Conservation (phyloP, 2,113 vertebrate genomes). For the Ceuthmochares aereus region DNA sequence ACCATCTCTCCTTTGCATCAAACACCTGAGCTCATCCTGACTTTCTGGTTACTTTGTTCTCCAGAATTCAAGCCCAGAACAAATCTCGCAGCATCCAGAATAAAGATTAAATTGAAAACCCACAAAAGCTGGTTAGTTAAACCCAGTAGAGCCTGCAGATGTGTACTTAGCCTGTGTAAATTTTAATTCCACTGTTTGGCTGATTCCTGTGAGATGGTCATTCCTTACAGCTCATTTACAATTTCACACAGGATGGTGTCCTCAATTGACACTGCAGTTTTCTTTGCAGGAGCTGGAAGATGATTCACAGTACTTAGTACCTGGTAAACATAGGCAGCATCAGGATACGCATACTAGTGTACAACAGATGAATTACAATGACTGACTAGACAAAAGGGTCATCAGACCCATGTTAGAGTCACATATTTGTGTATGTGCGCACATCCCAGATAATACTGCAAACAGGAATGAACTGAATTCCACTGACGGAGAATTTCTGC, state of each 20-base stretch:
- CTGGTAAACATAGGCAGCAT: not conserved
- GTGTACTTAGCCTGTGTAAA: not conserved
- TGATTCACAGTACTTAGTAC: slow-evolving; percentile 46
- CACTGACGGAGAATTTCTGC: not conserved
- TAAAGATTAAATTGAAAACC: not conserved
- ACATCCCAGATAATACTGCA: not conserved
- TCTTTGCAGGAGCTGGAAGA: not conserved
- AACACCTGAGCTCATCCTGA: not conserved
- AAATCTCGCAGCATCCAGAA: not conserved
- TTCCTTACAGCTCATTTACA: not conserved
- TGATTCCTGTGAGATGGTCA: not conserved
- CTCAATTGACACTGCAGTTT: slow-evolving; percentile 6
- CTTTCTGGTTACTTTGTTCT: not conserved
- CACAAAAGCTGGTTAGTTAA: not conserved
- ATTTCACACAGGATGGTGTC: slow-evolving; percentile 59
- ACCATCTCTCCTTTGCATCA: not conserved
- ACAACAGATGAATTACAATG: not conserved
- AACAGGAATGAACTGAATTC: not conserved
- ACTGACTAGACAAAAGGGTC: not conserved
- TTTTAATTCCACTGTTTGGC: not conserved
- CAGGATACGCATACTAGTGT: not conserved
- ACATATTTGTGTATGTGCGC: fast-evolving
- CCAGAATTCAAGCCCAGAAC: not conserved
- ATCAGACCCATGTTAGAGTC: not conserved
- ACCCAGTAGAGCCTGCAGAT: not conserved